Conservation (phyloP, 2,797 vertebrate species). For the Siniperca obscura region DNA sequence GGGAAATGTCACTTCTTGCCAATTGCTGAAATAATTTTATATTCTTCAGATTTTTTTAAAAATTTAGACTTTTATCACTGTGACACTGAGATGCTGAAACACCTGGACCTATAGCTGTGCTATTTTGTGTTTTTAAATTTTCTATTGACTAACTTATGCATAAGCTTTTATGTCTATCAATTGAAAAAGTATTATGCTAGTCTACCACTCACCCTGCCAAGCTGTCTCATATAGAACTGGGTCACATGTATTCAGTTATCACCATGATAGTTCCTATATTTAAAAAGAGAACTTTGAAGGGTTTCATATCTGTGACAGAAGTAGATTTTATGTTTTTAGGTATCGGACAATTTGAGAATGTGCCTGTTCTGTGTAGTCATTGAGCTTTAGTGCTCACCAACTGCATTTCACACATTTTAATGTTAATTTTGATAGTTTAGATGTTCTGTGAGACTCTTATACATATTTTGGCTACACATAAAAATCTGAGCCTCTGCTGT, state of each 20-base stretch:
- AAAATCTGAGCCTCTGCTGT: constrained; percentile 60
- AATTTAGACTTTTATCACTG: constrained; percentile 72
- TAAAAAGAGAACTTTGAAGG: constrained; percentile 41
- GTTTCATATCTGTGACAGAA: constrained; percentile 44
- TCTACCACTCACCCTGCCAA: constrained; percentile 55
- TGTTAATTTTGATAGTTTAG: constrained; percentile 40
- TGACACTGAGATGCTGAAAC: constrained; percentile 80
- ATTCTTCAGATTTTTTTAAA: constrained; percentile 49
- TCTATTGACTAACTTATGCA: constrained; percentile 69
- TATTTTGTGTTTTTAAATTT: constrained; percentile 63
- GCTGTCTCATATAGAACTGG: constrained; percentile 43
- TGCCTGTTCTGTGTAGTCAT: constrained; percentile 46
- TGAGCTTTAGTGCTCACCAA: constrained; percentile 19
- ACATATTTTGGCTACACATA: constrained; percentile 36
- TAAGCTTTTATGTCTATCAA: constrained; percentile 58
- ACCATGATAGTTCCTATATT: constrained; percentile 42
- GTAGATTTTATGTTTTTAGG: constrained; percentile 49
- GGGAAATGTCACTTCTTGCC: constrained; percentile 63
- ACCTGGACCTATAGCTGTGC: constrained; percentile 76
- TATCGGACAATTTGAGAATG: constrained; percentile 40
- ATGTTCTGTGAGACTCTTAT: constrained; percentile 32
- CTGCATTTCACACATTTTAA: constrained; percentile 34
- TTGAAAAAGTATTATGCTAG: constrained; percentile 49
- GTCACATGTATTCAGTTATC: constrained; percentile 28
- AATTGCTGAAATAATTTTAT: constrained; percentile 68